phyloP scores from a whole-genome alignment of 2,888 invertebrate genomes.

The Eucriotettix oculatus region DNA sequence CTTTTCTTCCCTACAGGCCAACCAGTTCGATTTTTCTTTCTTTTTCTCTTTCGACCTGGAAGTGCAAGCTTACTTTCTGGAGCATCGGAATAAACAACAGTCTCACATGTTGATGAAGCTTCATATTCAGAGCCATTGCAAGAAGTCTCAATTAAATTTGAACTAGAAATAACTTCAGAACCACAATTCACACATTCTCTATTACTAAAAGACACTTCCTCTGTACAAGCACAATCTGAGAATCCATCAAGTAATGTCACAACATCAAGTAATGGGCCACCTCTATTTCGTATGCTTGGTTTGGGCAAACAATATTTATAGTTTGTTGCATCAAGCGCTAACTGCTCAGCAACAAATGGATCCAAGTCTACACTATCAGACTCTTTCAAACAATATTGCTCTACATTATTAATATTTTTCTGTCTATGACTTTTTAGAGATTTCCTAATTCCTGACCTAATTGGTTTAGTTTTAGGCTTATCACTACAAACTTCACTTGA shows the following conservation, averaged over 20 bases:
- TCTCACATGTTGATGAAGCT: conserved; percentile 14
- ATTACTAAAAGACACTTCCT: conserved; percentile 2
- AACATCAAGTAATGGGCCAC: conserved; percentile 10
- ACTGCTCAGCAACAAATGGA: conserved; percentile 12
- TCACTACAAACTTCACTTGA: no score
- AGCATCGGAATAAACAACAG: conserved; percentile 1
- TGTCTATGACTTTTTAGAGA: neutral
- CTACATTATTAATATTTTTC: neutral
- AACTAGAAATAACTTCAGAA: neutral
- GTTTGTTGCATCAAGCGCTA: neutral
- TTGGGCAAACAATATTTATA: conserved; percentile 1
- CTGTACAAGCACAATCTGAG: conserved; percentile 9
- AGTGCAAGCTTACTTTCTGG: conserved; percentile 2
- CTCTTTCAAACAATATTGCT: neutral
- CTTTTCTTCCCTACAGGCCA: conserved; percentile 42
- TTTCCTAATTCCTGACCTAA: neutral
- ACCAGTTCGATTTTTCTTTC: conserved; percentile 62
- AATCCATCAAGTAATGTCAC: conserved; percentile 3
- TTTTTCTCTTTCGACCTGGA: conserved; percentile 27
- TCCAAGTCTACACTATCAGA: conserved; percentile 11
- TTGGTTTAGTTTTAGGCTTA: neutral
- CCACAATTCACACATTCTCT: neutral
- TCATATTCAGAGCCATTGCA: conserved; percentile 18
- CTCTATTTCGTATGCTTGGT: conserved; percentile 8
- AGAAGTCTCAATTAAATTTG: conserved; percentile 8